These are phyloP conservation scores for Cinara cedri DNA, from an alignment of 2,888 invertebrate species.

Conservation along the genomic window DNA sequence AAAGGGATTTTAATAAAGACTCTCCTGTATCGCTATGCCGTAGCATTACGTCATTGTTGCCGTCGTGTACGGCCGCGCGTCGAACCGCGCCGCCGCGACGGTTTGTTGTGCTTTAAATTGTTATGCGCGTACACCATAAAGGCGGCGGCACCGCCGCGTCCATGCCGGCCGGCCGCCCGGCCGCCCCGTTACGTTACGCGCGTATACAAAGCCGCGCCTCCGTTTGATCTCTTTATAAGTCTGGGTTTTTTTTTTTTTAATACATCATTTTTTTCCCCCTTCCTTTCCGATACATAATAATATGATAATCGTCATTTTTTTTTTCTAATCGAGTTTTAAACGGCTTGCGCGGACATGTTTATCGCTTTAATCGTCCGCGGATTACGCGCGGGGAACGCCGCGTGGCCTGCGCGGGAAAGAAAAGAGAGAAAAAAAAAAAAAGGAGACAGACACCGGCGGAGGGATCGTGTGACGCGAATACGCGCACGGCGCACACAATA, in stretches of 20 bases:
- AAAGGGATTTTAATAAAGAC: conserved; percentile 55
- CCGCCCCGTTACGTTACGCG: background rate
- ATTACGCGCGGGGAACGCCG: conserved; percentile 38
- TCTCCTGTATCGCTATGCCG: too few species aligned
- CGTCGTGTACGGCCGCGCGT: background rate
- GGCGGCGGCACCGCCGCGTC: background rate
- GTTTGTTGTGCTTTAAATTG: conserved; percentile 55
- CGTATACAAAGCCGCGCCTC: background rate
- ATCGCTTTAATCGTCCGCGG: conserved; percentile 19
- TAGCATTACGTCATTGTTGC: background rate
- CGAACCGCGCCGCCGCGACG: background rate
- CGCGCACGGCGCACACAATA: background rate
- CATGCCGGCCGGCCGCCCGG: background rate
- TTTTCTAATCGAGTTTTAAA: conserved; percentile 53
- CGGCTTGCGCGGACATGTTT: conserved; percentile 50
- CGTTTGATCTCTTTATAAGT: conserved; percentile 50
- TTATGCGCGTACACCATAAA: too few species aligned
- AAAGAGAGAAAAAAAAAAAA: background rate
- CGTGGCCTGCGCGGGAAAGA: background rate
- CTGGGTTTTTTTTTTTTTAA: background rate
- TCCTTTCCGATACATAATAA: background rate
- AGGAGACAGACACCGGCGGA: background rate
- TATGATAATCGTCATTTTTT: background rate
- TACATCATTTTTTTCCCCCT: conserved; percentile 10
- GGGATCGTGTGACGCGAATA: conserved; percentile 30